phyloP scores from a whole-genome alignment of 2,113 vertebrate genomes.

The Motacilla tschutschensis region DNA sequence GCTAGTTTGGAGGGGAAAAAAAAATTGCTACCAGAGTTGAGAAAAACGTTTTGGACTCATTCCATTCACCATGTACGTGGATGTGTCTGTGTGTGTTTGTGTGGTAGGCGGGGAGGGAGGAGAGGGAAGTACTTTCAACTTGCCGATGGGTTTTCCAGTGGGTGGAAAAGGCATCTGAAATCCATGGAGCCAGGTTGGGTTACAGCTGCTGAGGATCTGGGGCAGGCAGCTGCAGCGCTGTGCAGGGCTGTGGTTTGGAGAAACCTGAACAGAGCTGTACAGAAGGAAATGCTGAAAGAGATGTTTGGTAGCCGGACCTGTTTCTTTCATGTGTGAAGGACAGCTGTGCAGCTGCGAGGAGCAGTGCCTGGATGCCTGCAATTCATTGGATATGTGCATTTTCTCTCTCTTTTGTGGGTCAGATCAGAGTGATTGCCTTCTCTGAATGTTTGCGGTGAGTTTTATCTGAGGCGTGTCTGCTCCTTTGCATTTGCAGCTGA shows the following conservation, averaged over 20 bases:
- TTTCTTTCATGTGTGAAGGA: constrained; percentile 50
- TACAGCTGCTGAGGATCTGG: background rate
- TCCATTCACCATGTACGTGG: background rate
- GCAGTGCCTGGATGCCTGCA: background rate
- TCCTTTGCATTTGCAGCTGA: constrained; percentile 14
- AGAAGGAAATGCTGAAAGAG: constrained; percentile 1
- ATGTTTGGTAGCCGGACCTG: background rate
- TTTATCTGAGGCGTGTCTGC: background rate
- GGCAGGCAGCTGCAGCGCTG: background rate
- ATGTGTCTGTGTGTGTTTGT: background rate
- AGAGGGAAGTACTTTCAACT: constrained; percentile 37
- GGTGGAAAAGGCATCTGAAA: constrained; percentile 23
- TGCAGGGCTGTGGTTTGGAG: background rate
- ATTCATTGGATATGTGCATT: background rate
- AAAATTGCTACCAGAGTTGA: background rate
- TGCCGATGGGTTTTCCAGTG: background rate
- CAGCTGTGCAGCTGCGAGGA: constrained; percentile 39
- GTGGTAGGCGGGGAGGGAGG: background rate
- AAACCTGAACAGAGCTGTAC: background rate
- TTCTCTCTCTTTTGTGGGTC: constrained; percentile 27
- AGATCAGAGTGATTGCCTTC: constrained; percentile 15
- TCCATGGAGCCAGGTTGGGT: background rate
- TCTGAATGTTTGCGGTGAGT: constrained; percentile 8
- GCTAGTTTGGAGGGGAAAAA: background rate
- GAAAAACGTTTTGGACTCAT: constrained; percentile 9